A percentile compares a stretch with the other conserved stretches of the same genome.
phyloP scores from a whole-genome alignment of 2,113 vertebrate genomes.

The Cheirogaleus medius region DNA sequence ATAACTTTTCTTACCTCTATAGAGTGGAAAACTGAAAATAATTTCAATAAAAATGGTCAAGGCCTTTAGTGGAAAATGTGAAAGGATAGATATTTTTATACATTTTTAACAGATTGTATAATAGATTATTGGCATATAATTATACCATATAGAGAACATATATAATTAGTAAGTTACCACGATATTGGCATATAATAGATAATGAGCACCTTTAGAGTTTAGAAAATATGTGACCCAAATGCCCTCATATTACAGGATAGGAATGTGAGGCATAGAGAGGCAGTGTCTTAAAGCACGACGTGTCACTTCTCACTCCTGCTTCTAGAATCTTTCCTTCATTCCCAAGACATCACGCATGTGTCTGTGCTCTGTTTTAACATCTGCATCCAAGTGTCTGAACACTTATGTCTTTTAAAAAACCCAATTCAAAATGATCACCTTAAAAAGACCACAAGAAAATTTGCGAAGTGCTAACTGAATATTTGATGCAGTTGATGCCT shows the following conservation, averaged over 20 bases:
- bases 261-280: not conserved
- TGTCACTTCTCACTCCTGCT: not conserved
- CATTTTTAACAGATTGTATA: not conserved
- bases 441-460: not conserved
- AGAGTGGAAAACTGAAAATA: not conserved
- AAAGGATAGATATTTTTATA: not conserved
- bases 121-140: not conserved
- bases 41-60: not conserved
- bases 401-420: not conserved
- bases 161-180: not conserved
- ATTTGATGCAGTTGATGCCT: not conserved
- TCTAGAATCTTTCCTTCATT: not conserved
- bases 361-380: not conserved
- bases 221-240: not conserved
- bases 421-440: not conserved
- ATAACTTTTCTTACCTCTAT: not conserved
- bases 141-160: not conserved
- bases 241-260: not conserved
- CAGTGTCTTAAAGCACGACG: not conserved
- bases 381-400: not conserved
- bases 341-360: not conserved
- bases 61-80: not conserved
- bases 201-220: not conserved
- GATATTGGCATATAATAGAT: not conserved
- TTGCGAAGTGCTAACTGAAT: not conserved